Evolutionary conservation across 1,140 invertebrate genomes (phyloP).

Genomic region (Bombus difficillimus): DNA sequence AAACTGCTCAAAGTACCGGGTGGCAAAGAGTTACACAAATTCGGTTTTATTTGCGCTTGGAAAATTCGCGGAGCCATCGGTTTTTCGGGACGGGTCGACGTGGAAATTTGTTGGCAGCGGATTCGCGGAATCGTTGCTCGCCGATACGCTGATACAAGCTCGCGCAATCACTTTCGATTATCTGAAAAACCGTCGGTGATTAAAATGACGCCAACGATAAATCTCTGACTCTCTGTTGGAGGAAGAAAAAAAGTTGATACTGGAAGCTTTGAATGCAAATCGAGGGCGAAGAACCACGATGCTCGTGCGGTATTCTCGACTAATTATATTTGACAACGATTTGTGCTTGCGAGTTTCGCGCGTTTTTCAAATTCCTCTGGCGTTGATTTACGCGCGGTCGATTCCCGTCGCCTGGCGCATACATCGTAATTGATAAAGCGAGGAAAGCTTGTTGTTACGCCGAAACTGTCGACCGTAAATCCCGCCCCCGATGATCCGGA

Average conservation of each 20-base stretch:
- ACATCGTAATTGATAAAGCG: slow-evolving; percentile 49
- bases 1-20: not conserved
- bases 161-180: slow-evolving; percentile 48
- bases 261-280: not conserved
- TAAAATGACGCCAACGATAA: slow-evolving; percentile 49
- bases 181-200: slow-evolving; percentile 53
- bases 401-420: not conserved
- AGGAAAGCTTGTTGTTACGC: slow-evolving; percentile 39
- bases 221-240: slow-evolving; percentile 18
- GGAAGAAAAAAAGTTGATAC: not conserved
- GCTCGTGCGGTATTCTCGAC: not conserved
- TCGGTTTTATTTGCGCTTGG: not conserved
- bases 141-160: slow-evolving; percentile 43
- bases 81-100: not conserved
- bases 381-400: slow-evolving; percentile 38
- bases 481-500: slow-evolving; percentile 29
- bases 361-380: slow-evolving; percentile 42
- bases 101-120: slow-evolving; percentile 39
- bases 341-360: slow-evolving; percentile 37
- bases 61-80: slow-evolving; percentile 24
- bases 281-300: not conserved
- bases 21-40: not conserved
- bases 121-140: slow-evolving; percentile 18
- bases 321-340: slow-evolving; percentile 52
- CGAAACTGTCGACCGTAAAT: slow-evolving; percentile 29